Percentiles rank a stretch among this genome's conserved stretches.
Conservation (phyloP, 2,888 invertebrate genomes). For the Cheilosia soror region DNA sequence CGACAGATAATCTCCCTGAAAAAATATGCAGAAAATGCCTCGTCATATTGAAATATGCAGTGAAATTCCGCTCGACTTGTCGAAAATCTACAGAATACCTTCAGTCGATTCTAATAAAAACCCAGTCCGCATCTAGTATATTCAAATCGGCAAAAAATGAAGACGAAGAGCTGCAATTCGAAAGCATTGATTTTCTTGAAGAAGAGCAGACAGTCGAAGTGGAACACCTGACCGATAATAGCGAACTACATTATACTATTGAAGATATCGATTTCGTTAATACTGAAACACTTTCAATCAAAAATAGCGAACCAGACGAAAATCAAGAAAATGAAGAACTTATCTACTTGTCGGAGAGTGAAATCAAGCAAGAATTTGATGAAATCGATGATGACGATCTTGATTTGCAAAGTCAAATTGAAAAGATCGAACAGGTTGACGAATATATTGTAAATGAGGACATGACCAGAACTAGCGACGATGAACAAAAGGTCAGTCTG, state of each 20-base stretch:
- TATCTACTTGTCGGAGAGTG: conserved; percentile 52
- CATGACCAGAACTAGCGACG: conserved; percentile 24
- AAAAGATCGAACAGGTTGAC: conserved; percentile 28
- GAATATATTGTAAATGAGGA: conserved; percentile 42
- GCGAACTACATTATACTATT: conserved; percentile 50
- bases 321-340: conserved; percentile 52
- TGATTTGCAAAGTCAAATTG: conserved; percentile 36
- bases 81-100: conserved; percentile 62
- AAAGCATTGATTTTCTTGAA: conserved; percentile 64
- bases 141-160: conserved; percentile 49
- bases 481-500: conserved; percentile 43
- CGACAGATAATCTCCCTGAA: conserved; percentile 79
- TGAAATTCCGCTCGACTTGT: conserved; percentile 60
- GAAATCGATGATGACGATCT: conserved; percentile 22
- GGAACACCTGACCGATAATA: conserved; percentile 26
- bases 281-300: conserved; percentile 8
- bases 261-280: conserved; percentile 47
- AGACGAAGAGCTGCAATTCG: conserved; percentile 43
- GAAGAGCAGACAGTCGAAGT: conserved; percentile 53
- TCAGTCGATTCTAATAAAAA: conserved; percentile 53
- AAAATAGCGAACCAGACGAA: conserved; percentile 46
- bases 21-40: conserved; percentile 69
- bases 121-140: conserved; percentile 58
- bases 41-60: conserved; percentile 48
- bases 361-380: conserved; percentile 60